Evolutionary conservation across 2,113 vertebrate species (phyloP), one percentile per base, ranked within the genome.

Genomic region (Ellobius talpinus): DNA sequence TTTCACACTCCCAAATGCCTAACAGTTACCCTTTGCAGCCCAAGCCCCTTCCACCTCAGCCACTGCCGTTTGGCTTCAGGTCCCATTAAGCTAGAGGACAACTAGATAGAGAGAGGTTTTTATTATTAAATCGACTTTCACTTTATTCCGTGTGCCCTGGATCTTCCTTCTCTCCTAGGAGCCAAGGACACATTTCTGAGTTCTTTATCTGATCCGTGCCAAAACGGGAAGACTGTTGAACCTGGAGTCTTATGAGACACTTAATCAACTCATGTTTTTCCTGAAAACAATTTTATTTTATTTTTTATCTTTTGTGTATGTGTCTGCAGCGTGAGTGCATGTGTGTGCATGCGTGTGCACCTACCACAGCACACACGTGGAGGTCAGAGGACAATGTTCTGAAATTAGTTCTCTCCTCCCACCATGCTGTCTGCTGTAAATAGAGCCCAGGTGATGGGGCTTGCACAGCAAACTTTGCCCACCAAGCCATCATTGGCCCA

Each of bases 161-260:
- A 89, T 89, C 97, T 82, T 68, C 84, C n/a, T 82, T 63, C 66
- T 50, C n/a, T 92, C 33, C 39, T 92, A 82, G 72, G 92, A 94
- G 97, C 96, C 97, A 96, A 97, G 90, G 85, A 96, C 87, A 97
- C 95, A 94, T 96, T 97, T 96, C 97, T 94, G 94, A 96, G 66
- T 79, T 92, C 94, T 93, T 81, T 85, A 47, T 90, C 94, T 93
- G 61, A 1, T 17, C 33, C 72, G 87, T 95, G 95, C 97, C 97
- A 96, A 96, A 94, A 93, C 33, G 23, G 79, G 92, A 79, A 93
- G 89, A 93, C 55, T 90, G 58, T 85, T 79, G 85, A 96, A 95
- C 93, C 85, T 65, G 61, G 84, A 85, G 63, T 95, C 88, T 85
- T 96, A 4, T 45, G 68, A 82, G 88, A 94, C 65, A 47, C 13